Evolutionary conservation across 1,140 invertebrate genomes (phyloP).

Genomic region (Cecropterus lyciades): DNA sequence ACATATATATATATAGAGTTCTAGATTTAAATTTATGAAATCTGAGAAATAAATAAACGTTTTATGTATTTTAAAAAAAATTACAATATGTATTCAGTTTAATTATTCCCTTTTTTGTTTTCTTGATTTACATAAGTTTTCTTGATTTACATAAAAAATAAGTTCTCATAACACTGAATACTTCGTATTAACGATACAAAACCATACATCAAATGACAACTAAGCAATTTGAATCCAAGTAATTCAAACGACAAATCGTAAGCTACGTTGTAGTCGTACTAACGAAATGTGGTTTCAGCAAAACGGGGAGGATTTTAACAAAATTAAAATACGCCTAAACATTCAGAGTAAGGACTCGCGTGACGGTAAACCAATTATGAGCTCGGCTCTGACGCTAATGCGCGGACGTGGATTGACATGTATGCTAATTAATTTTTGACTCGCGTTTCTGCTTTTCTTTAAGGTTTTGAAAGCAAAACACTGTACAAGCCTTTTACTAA

Average conservation of each 20-base stretch:
- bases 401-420: conserved; percentile 16
- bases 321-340: conserved; percentile 26
- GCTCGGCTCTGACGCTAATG: conserved; percentile 15
- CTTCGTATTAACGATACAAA: too few species aligned
- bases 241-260: not conserved
- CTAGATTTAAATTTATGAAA: too few species aligned
- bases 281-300: not conserved
- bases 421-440: conserved; percentile 20
- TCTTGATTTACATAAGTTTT: too few species aligned
- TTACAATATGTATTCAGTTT: too few species aligned
- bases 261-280: not conserved
- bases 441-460: conserved; percentile 17
- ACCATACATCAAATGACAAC: too few species aligned
- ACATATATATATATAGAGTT: too few species aligned
- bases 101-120: too few species aligned
- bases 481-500: not conserved
- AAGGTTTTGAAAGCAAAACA: conserved; percentile 5
- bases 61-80: too few species aligned
- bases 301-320: conserved; percentile 20
- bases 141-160: too few species aligned
- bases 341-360: conserved; percentile 7
- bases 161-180: too few species aligned
- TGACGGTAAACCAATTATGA: conserved; percentile 24
- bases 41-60: too few species aligned
- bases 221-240: too few species aligned